These are phyloP conservation scores for Rallus crepitans DNA, from an alignment of 2,797 vertebrate species.

Conservation along the genomic window DNA sequence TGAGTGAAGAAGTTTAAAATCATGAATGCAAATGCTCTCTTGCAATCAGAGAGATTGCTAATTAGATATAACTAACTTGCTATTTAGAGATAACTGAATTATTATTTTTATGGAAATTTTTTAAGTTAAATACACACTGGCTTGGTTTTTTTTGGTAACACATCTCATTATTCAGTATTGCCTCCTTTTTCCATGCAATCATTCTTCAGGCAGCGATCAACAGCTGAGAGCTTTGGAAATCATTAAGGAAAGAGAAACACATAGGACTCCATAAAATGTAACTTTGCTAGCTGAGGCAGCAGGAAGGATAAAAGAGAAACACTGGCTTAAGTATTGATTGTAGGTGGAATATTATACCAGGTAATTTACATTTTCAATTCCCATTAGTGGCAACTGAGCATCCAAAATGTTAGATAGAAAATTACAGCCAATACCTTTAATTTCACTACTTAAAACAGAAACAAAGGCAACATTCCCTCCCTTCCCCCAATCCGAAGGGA, in stretches of 20 bases:
- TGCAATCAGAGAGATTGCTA: neutral
- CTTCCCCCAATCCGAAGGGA: neutral
- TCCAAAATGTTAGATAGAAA: neutral
- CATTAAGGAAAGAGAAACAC: constrained; percentile 45
- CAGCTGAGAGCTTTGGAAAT: constrained; percentile 49
- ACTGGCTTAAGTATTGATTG: constrained; percentile 43
- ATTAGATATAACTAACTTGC: neutral
- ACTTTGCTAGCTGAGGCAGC: constrained; percentile 45
- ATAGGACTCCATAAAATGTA: constrained; percentile 20
- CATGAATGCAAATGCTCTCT: neutral
- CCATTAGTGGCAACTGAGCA: constrained; percentile 2
- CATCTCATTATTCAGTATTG: constrained; percentile 17
- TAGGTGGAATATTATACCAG: constrained; percentile 37
- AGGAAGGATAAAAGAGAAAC: constrained; percentile 20
- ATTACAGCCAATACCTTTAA: neutral
- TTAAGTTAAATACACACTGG: neutral
- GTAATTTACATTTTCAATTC: constrained; percentile 54
- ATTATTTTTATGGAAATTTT: constrained; percentile 17
- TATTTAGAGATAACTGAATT: neutral
- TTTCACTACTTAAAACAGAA: neutral
- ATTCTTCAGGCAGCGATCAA: constrained; percentile 49
- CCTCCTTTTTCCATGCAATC: constrained; percentile 44
- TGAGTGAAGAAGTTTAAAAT: neutral
- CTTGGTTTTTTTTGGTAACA: neutral
- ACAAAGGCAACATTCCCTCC: constrained; percentile 12